phyloP scores from a whole-genome alignment of 2,113 vertebrate genomes.

The Genyomyrus donnyi region DNA sequence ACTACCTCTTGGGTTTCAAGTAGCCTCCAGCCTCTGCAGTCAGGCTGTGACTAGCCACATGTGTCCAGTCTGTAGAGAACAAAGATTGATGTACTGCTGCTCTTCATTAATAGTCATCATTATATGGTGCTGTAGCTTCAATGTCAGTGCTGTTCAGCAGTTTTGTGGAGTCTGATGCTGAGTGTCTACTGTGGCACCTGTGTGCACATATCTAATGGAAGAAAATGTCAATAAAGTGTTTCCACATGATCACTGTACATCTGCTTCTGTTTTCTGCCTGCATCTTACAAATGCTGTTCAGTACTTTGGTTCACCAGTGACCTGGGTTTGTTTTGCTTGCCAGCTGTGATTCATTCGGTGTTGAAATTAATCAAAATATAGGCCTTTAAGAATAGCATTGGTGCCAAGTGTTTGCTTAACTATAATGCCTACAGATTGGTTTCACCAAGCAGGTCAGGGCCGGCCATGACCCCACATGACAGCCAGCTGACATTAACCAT shows the following conservation, averaged over 20 bases:
- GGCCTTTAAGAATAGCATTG: background rate
- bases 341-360: background rate
- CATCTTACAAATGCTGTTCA: background rate
- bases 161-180: background rate
- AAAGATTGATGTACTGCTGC: background rate
- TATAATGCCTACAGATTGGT: background rate
- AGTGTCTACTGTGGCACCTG: background rate
- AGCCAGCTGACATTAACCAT: background rate
- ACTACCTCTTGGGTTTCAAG: background rate
- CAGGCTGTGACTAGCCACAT: background rate
- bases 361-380: background rate
- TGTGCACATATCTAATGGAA: background rate
- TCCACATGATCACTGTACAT: background rate
- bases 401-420: background rate
- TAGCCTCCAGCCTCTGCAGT: background rate
- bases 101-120: background rate
- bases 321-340: background rate
- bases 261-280: background rate
- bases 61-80: background rate
- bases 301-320: background rate
- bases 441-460: background rate
- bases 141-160: background rate
- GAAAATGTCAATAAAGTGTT: background rate
- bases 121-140: background rate
- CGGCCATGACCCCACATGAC: background rate